phyloP scores from a whole-genome alignment of 1,140 invertebrate species.

The Anagrus nilaparvatae region DNA sequence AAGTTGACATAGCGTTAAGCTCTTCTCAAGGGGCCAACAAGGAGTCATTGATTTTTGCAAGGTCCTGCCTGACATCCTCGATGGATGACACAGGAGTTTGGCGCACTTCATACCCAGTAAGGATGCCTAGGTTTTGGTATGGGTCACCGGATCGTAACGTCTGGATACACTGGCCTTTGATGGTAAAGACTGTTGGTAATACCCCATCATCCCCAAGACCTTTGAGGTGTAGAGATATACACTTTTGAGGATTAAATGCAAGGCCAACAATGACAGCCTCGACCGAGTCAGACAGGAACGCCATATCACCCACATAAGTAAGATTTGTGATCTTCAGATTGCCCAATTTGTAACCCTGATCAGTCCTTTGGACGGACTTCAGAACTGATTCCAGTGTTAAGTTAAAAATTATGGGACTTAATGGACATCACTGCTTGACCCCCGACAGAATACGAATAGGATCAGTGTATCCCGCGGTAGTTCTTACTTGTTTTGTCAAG shows the following conservation, averaged over 20 bases:
- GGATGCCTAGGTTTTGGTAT: conserved; percentile 25
- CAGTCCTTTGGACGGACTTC: neutral
- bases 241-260: conserved; percentile 23
- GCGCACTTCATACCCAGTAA: conserved; percentile 19
- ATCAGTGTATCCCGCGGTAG: conserved; percentile 17
- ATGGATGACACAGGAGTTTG: conserved; percentile 19
- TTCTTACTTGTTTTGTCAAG: conserved; percentile 10
- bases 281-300: conserved; percentile 10
- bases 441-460: conserved; percentile 24
- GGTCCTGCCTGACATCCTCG: too few relatives aligned
- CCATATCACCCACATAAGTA: conserved; percentile 27
- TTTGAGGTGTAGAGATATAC: conserved; percentile 19
- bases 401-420: conserved; percentile 36
- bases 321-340: conserved; percentile 20
- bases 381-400: conserved; percentile 30
- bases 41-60: conserved; percentile 15
- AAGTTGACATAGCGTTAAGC: conserved; percentile 27
- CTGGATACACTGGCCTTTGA: conserved; percentile 9
- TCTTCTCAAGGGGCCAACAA: conserved; percentile 35
- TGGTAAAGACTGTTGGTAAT: conserved; percentile 5
- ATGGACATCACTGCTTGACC: conserved; percentile 34
- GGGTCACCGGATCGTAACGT: conserved; percentile 15
- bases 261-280: conserved; percentile 14
- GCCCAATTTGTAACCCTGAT: conserved; percentile 15
- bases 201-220: neutral